A percentile compares a stretch with the other conserved stretches of the same genome.
Conservation (phyloP, 2,113 vertebrate species). For the Malurus melanocephalus region DNA sequence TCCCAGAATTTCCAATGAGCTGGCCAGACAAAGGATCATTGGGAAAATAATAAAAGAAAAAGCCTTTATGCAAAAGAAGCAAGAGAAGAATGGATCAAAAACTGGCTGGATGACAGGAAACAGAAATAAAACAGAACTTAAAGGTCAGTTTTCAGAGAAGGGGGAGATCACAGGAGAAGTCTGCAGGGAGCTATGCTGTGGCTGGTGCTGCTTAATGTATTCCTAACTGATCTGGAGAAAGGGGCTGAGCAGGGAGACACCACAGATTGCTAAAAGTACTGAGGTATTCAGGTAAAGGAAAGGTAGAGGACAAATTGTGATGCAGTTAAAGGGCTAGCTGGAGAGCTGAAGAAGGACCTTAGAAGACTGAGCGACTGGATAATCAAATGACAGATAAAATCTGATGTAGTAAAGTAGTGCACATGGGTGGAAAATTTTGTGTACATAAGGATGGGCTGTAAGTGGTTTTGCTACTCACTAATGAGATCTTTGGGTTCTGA, state of each 20-base stretch:
- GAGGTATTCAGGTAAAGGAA: conserved; percentile 33
- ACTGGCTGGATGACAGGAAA: not conserved
- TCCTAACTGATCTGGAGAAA: conserved; percentile 19
- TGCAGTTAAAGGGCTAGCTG: not conserved
- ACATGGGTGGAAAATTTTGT: not conserved
- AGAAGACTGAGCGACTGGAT: not conserved
- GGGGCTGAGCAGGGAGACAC: not conserved
- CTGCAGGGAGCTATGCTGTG: conserved; percentile 34
- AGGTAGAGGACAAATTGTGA: conserved; percentile 30
- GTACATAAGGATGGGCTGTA: not conserved
- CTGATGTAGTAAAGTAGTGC: not conserved
- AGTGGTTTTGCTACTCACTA: not conserved
- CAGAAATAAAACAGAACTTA: not conserved
- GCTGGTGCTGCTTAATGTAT: not conserved
- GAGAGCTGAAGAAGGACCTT: not conserved
- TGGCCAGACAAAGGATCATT: not conserved
- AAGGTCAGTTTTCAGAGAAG: not conserved
- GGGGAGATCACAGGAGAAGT: conserved; percentile 4
- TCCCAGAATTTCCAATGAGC: not conserved
- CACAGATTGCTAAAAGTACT: not conserved
- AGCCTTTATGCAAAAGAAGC: not conserved
- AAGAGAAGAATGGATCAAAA: not conserved
- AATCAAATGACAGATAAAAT: not conserved
- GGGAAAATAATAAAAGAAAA: not conserved
- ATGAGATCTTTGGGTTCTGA: not conserved